Base-by-base conservation (phyloP, 2,797 vertebrate species). In the Sebastes flavidus region DNA sequence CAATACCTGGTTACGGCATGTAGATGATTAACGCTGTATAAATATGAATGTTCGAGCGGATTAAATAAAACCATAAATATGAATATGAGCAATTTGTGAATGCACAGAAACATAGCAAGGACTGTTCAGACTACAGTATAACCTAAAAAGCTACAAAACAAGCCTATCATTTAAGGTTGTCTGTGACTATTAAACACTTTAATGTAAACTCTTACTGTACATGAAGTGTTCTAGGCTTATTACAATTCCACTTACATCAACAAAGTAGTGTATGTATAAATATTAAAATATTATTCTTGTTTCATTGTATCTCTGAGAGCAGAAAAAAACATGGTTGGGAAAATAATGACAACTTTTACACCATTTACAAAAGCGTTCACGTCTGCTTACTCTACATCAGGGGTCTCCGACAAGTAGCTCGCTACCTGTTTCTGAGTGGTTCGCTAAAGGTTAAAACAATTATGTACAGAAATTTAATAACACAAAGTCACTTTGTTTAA, bases 1-100 rank as follows among this genome's bases (percentile, higher is more conserved):
- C 71, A 42, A 70, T 90, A 91, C 84, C 87, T 91, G 87, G 38
- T 62, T 70, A 78, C 16, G 52, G 46, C 72, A 76, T 56, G 78
- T 18, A 42, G 77, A 76, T 69, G 70, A 75, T 66, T 71, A 77
- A 78, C 67, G 81, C 86, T 82, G 76, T 86, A 80, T 81, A 70
- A 87, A 87, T 61, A 55, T 63, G 54, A 88, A 84, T 54, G 16
- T 68, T 75, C 5, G 73, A 77, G 79, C 5, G 25, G n/a, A 82
- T 56, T 14, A 36, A 87, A 79, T 65, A n/a, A 60, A n/a, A 63
- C 70, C 9, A 75, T 38, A 0, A 65, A 67, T 18, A 65, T 32
- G 29, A 61, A 79, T 52, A 32, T 22, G 6, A 49, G 1, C 20
- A 22, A 54, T 29, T 54, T 46, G n/a, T 59, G 13, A 75, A 65